Evolutionary conservation across 2,888 invertebrate genomes (phyloP), one percentile per base, ranked within the genome.

Genomic region (Willowsia nigromaculata): DNA sequence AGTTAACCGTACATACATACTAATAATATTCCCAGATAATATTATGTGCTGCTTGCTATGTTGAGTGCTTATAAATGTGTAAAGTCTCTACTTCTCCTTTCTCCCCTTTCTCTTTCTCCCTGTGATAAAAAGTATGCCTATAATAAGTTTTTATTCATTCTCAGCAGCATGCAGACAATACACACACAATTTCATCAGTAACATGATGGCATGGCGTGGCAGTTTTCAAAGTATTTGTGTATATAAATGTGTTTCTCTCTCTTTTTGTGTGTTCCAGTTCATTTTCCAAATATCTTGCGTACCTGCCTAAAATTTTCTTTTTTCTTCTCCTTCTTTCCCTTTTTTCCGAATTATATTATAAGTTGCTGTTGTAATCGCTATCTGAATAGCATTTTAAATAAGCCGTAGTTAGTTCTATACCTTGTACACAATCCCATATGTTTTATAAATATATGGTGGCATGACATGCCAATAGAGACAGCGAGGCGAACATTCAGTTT

Each of bases 331-430:
- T n/a, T 27, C 50, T 53, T n/a, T 59, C 33, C 78, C 37, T 59
- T 0, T 37, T 76, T 76, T 62, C 27, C 59, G 68, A 85, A 74
- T 85, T 62, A 74, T 85, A 85, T 76, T 85, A 85, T 25, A 76
- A 76, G 59, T 76, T 47, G 85, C 47, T 62, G 85, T 85, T 85
- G 62, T 85, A 85, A 85, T 85, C 56, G 85, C 30, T 76, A 11
- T 43, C 76, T 85, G 85, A 59, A 85, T 85, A 85, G 85, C 85
- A 85, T 85, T 76, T 56, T 74, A 85, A 85, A 85, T 76, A 62
- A 85, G 78, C 22, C 43, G 56, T 33, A 68, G 68, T 33, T 68
- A 74, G 65, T 33, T n/a, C n/a, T n/a, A n/a, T n/a, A n/a, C 33
- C 15, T 30, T 30, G 62, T 27, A 62, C 30, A 62, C 13, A 27